A percentile compares a stretch with the other conserved stretches of the same genome.
Conservation (phyloP, 2,888 invertebrate genomes). For the Caenorhabditis sinica region DNA sequence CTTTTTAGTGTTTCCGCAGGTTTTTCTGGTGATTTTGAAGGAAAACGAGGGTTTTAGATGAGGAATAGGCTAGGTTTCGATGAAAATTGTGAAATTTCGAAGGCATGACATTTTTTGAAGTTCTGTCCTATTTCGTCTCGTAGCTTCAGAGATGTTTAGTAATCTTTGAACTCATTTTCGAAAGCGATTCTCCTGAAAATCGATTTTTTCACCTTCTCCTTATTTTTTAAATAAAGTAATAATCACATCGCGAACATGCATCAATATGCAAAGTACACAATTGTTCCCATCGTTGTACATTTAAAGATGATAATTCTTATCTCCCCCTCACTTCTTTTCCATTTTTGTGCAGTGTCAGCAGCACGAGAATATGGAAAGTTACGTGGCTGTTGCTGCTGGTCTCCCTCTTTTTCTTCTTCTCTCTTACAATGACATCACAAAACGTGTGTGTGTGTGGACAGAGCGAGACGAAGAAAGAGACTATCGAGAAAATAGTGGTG, state of each 20-base stretch:
- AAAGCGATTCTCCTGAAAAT: no score
- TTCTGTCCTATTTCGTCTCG: no score
- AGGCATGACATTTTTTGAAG: no score
- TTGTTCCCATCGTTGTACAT: background rate
- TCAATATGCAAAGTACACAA: background rate
- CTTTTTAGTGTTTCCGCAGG: background rate
- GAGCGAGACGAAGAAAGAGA: slow-evolving; percentile 52
- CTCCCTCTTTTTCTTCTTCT: slow-evolving; percentile 9
- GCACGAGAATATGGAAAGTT: slow-evolving; percentile 57
- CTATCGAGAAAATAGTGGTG: slow-evolving; percentile 47
- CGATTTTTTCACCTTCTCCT: no score
- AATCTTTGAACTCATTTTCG: no score
- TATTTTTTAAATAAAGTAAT: no score
- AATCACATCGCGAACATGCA: background rate
- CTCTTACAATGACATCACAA: slow-evolving; percentile 41
- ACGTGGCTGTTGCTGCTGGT: slow-evolving; percentile 35
- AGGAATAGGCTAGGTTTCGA: no score
- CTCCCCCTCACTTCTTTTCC: slow-evolving; percentile 22
- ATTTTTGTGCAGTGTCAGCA: slow-evolving; percentile 39
- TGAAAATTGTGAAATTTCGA: no score
- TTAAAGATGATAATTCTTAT: slow-evolving; percentile 51
- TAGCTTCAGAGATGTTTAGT: no score
- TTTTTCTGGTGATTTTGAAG: no score
- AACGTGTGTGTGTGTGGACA: background rate
- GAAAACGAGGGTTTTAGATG: no score